These are phyloP conservation scores for Varanus komodoensis DNA, from an alignment of 2,113 vertebrate species.

Conservation along the genomic window DNA sequence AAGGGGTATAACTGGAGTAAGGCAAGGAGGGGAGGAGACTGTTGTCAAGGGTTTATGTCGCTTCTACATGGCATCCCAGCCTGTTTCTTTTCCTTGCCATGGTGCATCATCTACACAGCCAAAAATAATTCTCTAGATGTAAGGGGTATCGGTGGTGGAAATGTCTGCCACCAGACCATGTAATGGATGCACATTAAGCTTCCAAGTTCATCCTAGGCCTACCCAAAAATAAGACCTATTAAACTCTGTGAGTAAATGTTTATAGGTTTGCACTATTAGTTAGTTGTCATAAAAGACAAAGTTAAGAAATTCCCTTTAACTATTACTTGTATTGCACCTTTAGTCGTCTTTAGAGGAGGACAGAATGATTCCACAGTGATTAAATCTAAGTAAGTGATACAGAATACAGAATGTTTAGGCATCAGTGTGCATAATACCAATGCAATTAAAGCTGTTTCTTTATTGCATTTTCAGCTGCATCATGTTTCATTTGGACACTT, in stretches of 20 bases:
- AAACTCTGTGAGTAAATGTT: background rate
- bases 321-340: background rate
- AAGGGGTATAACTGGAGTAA: no score
- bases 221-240: background rate
- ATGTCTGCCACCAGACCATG: no score
- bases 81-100: no score
- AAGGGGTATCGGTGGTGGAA: no score
- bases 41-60: no score
- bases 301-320: background rate
- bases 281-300: slow-evolving; percentile 2
- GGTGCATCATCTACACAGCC: no score
- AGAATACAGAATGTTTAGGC: background rate
- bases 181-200: no score
- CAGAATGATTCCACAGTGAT: background rate
- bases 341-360: background rate
- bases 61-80: no score
- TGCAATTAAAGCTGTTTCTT: slow-evolving; percentile 21
- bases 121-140: no score
- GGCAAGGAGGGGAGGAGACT: no score
- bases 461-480: background rate
- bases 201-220: no score
- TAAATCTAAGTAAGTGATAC: background rate
- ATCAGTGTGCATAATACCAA: background rate
- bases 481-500: slow-evolving; percentile 24
- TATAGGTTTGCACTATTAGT: background rate